Percentiles rank a stretch among this genome's conserved stretches.
These are phyloP conservation scores for Hiodon alosoides DNA, from an alignment of 2,113 vertebrate species.

Conservation along the genomic window DNA sequence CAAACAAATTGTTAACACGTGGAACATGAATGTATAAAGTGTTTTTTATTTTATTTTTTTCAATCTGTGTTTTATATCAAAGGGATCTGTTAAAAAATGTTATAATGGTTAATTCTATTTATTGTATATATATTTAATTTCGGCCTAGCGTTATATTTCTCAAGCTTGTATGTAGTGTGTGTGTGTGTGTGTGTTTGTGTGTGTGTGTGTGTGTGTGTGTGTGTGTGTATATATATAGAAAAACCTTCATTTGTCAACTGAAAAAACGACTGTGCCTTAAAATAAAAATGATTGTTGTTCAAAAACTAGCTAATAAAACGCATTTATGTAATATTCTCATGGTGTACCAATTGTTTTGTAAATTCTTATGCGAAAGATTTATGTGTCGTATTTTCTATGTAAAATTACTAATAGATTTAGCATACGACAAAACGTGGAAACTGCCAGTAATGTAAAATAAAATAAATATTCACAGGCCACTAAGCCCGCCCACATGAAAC, in stretches of 20 bases:
- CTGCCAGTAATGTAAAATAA: not conserved
- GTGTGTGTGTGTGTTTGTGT: not conserved
- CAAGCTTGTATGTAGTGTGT: slow-evolving; percentile 32
- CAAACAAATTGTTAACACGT: too few relatives aligned
- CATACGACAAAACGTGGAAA: not conserved
- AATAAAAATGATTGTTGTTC: too few relatives aligned
- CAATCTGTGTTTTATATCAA: slow-evolving; percentile 35
- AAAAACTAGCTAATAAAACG: too few relatives aligned
- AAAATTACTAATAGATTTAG: slow-evolving; percentile 19
- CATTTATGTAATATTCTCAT: too few relatives aligned
- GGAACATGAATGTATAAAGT: slow-evolving; percentile 32
- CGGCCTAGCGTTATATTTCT: slow-evolving; percentile 46
- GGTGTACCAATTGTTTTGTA: not conserved
- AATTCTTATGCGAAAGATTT: slow-evolving; percentile 24
- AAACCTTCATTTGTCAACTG: not conserved
- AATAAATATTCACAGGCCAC: not conserved
- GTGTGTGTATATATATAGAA: not conserved
- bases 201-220: too few relatives aligned
- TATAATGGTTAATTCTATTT: slow-evolving; percentile 61
- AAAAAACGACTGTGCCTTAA: too few relatives aligned
- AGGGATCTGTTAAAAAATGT: slow-evolving; percentile 49
- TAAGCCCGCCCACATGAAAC: not conserved
- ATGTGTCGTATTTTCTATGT: slow-evolving; percentile 20
- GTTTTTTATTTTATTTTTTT: slow-evolving; percentile 28
- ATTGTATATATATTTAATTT: slow-evolving; percentile 76